Base-by-base conservation (phyloP, 2,113 vertebrate species). In the Alligator mississippiensis region DNA sequence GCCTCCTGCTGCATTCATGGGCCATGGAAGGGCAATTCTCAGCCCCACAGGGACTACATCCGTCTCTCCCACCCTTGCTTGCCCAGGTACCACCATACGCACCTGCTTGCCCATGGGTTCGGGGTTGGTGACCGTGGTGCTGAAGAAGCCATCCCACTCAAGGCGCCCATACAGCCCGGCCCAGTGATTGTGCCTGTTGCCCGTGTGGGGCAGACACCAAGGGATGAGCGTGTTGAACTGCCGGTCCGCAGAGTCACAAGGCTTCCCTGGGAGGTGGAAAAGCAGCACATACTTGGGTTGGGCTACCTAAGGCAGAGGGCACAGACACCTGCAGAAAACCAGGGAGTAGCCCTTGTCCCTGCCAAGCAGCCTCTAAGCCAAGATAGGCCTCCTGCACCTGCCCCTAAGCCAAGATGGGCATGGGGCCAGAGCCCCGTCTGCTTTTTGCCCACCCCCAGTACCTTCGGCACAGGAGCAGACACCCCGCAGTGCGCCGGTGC, bases 51-150 rank as follows among this genome's bases (percentile, higher is more conserved):
- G 34, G 34, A 34, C 34, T 34, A 34, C 34, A 34, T 34, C 34
- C 34, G 34, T 34, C 34, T 34, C 34, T 34, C 34, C 34, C 34
- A 34, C 34, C 34, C 34, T 34, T 34, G 34, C 34, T 34, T 34
- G 34, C 34, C 34, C 34, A 34, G 34, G 34, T 34, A 34, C 34
- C 34, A 34, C 34, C 34, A 34, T 27, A 15, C 94, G 55, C 82
- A 99, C 99, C 99, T 99, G 99, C 96, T 99, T 99, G 97, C 99
- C 99, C 99, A 99, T 99, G 38, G 99, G 99, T 95, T 99, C 99
- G 0, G 99, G 99, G 94, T 99, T 99, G 94, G 99, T 99, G 81
- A 99, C 99, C 0, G 99, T 99, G 10, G 99, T 99, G 97, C 99
- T 99, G 97, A 99, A 99, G 98, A 99, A 99, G 17, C 99, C 99